Percentiles rank a stretch among this genome's conserved stretches.
Evolutionary conservation across 2,888 invertebrate genomes (phyloP).

Genomic region (Muscina levida): DNA sequence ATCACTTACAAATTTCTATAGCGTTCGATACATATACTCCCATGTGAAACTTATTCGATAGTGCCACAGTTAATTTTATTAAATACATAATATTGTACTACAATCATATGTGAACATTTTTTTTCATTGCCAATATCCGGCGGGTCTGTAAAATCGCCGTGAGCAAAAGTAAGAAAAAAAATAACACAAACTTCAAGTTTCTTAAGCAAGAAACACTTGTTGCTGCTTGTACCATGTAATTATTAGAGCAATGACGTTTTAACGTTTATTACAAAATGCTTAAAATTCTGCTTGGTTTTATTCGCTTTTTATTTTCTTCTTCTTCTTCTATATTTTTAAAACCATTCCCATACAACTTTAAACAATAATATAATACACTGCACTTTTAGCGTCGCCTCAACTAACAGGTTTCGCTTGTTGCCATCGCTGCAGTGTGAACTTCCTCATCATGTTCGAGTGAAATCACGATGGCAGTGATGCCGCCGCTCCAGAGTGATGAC

Average conservation of each 20-base stretch:
- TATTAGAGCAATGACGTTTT: constrained; percentile 25
- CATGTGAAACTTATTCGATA: too few relatives aligned
- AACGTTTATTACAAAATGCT: constrained; percentile 16
- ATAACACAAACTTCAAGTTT: too few relatives aligned
- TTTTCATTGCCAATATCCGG: constrained; percentile 18
- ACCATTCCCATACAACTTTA: constrained; percentile 11
- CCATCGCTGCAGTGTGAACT: not conserved
- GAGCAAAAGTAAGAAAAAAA: too few relatives aligned
- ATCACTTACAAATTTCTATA: too few relatives aligned
- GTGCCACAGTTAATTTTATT: too few relatives aligned
- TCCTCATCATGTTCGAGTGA: constrained; percentile 11
- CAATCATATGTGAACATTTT: not conserved
- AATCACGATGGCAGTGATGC: not conserved
- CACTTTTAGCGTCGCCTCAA: not conserved
- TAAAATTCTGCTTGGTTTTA: too few relatives aligned
- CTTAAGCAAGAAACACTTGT: constrained; percentile 11
- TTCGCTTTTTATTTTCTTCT: too few relatives aligned
- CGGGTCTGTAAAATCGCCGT: too few relatives aligned
- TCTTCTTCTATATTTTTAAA: too few relatives aligned
- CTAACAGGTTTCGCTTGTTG: not conserved
- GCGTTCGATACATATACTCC: too few relatives aligned
- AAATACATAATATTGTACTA: too few relatives aligned
- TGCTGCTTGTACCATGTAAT: constrained; percentile 13
- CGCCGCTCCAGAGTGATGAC: not conserved
- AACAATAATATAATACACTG: not conserved